Conservation (phyloP, 1,140 invertebrate genomes). For the Leptinotarsa undecemlineata region DNA sequence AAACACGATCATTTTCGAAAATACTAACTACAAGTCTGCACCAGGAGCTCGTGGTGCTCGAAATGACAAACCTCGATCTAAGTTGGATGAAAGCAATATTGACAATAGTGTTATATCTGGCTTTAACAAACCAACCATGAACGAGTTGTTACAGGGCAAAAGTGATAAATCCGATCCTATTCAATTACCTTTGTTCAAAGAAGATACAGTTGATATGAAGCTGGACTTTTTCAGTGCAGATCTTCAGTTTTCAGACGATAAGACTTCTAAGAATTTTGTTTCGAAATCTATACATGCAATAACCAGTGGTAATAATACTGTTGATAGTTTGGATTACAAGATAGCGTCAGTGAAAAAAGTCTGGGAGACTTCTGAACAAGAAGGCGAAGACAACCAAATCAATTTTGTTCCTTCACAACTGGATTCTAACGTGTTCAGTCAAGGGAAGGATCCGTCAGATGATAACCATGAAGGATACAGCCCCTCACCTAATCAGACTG, state of each 20-base stretch:
- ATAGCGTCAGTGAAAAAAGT: slow-evolving; percentile 92
- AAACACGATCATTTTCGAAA: slow-evolving; percentile 89
- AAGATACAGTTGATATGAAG: slow-evolving; percentile 86
- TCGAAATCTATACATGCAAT: slow-evolving; percentile 64
- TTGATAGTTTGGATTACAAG: slow-evolving; percentile 76
- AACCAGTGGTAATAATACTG: slow-evolving; percentile 61
- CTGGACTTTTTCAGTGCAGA: slow-evolving; percentile 88
- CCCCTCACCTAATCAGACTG: slow-evolving; percentile 55
- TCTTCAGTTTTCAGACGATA: slow-evolving; percentile 77
- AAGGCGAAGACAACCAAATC: slow-evolving; percentile 61
- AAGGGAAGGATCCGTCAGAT: slow-evolving; percentile 52
- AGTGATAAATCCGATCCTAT: slow-evolving; percentile 59
- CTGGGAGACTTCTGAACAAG: slow-evolving; percentile 78
- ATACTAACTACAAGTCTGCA: slow-evolving; percentile 83
- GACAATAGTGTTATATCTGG: slow-evolving; percentile 50
- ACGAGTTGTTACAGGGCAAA: slow-evolving; percentile 56
- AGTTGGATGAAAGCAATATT: slow-evolving; percentile 46
- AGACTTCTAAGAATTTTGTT: slow-evolving; percentile 61
- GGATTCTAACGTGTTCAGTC: slow-evolving; percentile 49
- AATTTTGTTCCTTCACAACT: slow-evolving; percentile 53
- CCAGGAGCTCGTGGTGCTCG: slow-evolving; percentile 53
- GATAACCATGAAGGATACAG: slow-evolving; percentile 62
- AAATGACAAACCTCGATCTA: slow-evolving; percentile 47
- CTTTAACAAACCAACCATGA: slow-evolving; percentile 65
- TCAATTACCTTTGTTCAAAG: slow-evolving; percentile 68